A percentile compares a stretch with the other conserved stretches of the same genome.
These are phyloP conservation scores for Symphodus melops DNA, from an alignment of 2,113 vertebrate genomes.

Conservation along the genomic window DNA sequence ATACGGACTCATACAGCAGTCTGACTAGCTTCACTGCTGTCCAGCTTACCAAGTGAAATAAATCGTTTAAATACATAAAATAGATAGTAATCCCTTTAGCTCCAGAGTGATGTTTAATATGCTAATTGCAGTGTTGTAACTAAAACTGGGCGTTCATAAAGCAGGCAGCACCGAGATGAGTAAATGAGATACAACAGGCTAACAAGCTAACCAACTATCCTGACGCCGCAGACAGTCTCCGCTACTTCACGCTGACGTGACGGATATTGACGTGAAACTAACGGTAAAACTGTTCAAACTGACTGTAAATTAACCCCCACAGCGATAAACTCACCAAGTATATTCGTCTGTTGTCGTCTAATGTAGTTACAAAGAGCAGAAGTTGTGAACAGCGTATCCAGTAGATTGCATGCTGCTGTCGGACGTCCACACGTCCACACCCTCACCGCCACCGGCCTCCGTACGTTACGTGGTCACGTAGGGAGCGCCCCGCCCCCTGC, in stretches of 20 bases:
- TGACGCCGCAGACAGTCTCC: constrained; percentile 17
- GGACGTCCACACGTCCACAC: constrained; percentile 80
- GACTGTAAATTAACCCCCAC: fast-evolving
- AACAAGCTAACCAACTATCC: constrained; percentile 63
- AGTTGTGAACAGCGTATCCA: constrained; percentile 21
- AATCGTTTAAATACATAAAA: neutral
- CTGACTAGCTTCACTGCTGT: constrained; percentile 36
- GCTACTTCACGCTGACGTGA: constrained; percentile 21
- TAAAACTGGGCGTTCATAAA: neutral
- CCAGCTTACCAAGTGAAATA: constrained; percentile 10
- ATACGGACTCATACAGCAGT: constrained; percentile 2
- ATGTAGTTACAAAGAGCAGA: neutral
- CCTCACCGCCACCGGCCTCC: constrained; percentile 54
- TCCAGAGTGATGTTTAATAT: neutral
- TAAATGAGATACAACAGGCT: constrained; percentile 26
- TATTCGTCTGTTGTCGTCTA: neutral
- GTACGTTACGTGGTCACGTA: constrained; percentile 14
- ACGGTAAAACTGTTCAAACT: neutral
- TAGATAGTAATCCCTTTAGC: neutral
- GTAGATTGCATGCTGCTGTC: constrained; percentile 17
- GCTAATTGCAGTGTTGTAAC: neutral
- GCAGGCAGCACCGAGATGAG: neutral
- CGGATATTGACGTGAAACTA: neutral
- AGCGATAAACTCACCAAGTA: constrained; percentile 47
- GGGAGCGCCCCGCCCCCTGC: constrained; percentile 7